Percentiles rank a stretch among this genome's conserved stretches.
Conservation (phyloP, 2,888 invertebrate genomes). For the Noctua janthina region DNA sequence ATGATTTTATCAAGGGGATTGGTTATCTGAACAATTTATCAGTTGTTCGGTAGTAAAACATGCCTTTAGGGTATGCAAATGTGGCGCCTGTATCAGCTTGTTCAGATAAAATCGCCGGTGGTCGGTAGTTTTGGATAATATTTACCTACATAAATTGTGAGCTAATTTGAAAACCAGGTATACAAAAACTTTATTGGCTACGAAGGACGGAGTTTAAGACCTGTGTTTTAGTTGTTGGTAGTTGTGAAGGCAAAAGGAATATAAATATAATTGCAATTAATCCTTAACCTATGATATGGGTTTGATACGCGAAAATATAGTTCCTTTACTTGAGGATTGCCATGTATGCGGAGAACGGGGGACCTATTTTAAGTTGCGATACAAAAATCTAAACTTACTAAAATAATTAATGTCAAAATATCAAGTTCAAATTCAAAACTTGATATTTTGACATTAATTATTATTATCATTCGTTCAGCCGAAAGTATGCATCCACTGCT, state of each 20-base stretch:
- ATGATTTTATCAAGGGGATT: slow-evolving; percentile 57
- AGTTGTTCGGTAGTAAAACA: slow-evolving; percentile 37
- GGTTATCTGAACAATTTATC: slow-evolving; percentile 51
- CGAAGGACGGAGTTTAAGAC: background rate
- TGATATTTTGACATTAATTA: background rate
- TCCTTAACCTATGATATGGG: too few species aligned
- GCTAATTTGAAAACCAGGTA: slow-evolving; percentile 8
- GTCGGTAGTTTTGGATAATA: slow-evolving; percentile 44
- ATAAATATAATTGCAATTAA: background rate
- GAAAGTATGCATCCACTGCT: background rate
- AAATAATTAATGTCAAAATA: too few species aligned
- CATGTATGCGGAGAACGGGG: background rate
- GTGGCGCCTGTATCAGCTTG: slow-evolving; percentile 14
- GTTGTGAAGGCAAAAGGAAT: background rate
- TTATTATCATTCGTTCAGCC: background rate
- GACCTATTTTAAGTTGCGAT: background rate
- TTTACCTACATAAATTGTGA: slow-evolving; percentile 34
- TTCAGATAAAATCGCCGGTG: background rate
- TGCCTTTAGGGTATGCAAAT: slow-evolving; percentile 47
- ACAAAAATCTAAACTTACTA: too few species aligned
- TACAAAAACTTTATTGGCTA: slow-evolving; percentile 23
- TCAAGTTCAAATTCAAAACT: too few species aligned
- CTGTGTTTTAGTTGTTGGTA: background rate
- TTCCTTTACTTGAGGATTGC: background rate
- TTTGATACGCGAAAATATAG: background rate